Base-by-base conservation (phyloP, 2,113 vertebrate species). In the Amblyornis subalaris region DNA sequence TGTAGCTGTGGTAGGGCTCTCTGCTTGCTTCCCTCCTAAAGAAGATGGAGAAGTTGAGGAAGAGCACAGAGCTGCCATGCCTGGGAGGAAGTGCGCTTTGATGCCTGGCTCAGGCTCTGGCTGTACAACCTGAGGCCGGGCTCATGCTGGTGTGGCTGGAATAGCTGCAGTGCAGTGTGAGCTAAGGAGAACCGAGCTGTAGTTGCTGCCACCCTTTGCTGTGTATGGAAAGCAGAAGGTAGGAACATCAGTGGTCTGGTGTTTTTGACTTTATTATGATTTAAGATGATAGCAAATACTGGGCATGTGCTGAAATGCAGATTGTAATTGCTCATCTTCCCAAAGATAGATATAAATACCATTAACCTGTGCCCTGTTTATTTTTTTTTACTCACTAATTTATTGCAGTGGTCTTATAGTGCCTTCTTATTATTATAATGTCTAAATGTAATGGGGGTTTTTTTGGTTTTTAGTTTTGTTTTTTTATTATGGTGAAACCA, bases 21-120 rank as follows among this genome's bases (percentile, higher is more conserved):
- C 6, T 40, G 6, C 5, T 73, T 31, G 11, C 0, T 45, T 38
- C 1, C 0, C 1, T 18, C 3, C 5, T 26, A 0, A 0, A 38
- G 35, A 12, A 62, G 42, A 8, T 1, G 7, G 15, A 33, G 42
- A 31, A 29, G 24, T 2, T 61, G 47, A 65, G 12, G 36, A 7
- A 17, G n/a, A 31, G 21, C 0, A 0, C 7, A 0, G 45, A 40
- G 47, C 12, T 28, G 2, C 9, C 9, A 5, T 20, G 2, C 7
- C 5, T 14, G 9, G 5, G 36, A 35, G 20, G 9, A 2, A 13
- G 10, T 0, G 12, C 0, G 0, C 6, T 58, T 17, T 10, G 1
- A 0, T 55, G 18, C 20, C 18, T 20, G 38, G 16, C 20, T 33
- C 0, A 1, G 33, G n/a, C 2, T 1, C 3, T 12, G 53, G 53